Evolutionary conservation across 2,113 vertebrate genomes (phyloP), one percentile per base, ranked within the genome.

Genomic region (Apeltes quadracus): DNA sequence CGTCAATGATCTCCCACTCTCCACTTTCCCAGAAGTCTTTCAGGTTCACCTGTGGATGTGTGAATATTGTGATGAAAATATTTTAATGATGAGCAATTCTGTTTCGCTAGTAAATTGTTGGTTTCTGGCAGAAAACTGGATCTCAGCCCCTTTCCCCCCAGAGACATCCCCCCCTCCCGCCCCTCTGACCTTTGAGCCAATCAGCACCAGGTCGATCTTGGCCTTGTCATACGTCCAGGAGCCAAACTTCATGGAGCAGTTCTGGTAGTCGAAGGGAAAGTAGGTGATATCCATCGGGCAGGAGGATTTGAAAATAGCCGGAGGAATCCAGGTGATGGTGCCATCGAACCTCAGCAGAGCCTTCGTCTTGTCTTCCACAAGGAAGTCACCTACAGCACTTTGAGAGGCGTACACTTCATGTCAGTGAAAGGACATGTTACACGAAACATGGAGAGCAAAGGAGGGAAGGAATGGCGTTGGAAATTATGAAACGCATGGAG

Each of bases 261-360:
- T 98, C 86, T 98, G 97, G 87, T 98, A 96, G 85, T 98, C 97
- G 76, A 98, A 98, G 1, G 97, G 97, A 81, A 97, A 98, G 87
- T 97, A 98, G 3, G 97, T 98, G 90, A 98, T 97, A 86, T 98
- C 97, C 96, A 98, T 98, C 14, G 96, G 96, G 79, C 97, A 98
- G 43, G 97, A 98, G 41, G 96, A 98, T 91, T 98, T 98, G 79
- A 98, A 98, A 81, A 98, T 96, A 72, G 96, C 97, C 12, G 96
- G 97, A 32, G 96, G 96, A 1, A 95, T 91, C 97, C 97, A 98
- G 58, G 93, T 96, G 63, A 98, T 95, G 65, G 92, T 95, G 72
- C 97, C 97, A 5, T 98, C 94, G 1, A 94, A 95, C 83, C 92
- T 95, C 73, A 98, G 91, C 79, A 97, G 92, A 20, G 96, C 97